Evolutionary conservation across 2,113 vertebrate species (phyloP).

Genomic region (Syngnathus typhle): DNA sequence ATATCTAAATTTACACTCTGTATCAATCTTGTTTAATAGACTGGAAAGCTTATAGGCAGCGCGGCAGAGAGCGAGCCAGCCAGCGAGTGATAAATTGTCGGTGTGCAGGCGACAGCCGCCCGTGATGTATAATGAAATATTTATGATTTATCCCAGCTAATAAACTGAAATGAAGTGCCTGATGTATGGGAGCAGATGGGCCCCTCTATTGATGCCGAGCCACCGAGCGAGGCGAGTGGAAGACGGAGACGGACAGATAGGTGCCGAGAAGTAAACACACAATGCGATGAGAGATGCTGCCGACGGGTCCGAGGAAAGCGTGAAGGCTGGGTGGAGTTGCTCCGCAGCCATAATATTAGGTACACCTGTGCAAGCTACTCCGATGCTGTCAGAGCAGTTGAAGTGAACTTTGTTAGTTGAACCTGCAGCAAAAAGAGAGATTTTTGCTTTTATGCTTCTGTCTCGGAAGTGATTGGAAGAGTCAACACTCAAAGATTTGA

Average conservation of each 20-base stretch:
- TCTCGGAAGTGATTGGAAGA: no score
- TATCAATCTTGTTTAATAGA: conserved; percentile 94
- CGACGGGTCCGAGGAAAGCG: conserved; percentile 15
- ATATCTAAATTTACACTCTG: conserved; percentile 78
- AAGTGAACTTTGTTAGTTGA: no score
- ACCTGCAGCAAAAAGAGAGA: no score
- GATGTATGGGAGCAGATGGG: conserved; percentile 87
- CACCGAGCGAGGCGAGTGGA: conserved; percentile 54
- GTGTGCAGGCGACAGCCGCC: conserved; percentile 72
- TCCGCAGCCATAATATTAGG: not conserved
- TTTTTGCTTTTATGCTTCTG: no score
- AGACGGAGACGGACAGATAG: conserved; percentile 52
- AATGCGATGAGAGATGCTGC: conserved; percentile 53
- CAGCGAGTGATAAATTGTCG: conserved; percentile 83
- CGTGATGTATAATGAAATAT: conserved; percentile 87
- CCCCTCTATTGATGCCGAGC: conserved; percentile 73
- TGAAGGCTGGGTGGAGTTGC: not conserved
- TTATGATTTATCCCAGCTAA: conserved; percentile 94
- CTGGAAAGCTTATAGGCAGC: conserved; percentile 78
- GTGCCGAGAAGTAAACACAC: conserved; percentile 45
- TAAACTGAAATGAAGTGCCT: conserved; percentile 88
- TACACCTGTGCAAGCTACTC: not conserved
- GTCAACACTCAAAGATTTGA: no score
- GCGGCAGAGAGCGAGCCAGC: conserved; percentile 65
- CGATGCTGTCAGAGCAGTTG: not conserved